Percentiles rank a stretch among this genome's conserved stretches.
These are phyloP conservation scores for Gymnothorax reevesii DNA, from an alignment of 2,797 vertebrate species.

Conservation along the genomic window DNA sequence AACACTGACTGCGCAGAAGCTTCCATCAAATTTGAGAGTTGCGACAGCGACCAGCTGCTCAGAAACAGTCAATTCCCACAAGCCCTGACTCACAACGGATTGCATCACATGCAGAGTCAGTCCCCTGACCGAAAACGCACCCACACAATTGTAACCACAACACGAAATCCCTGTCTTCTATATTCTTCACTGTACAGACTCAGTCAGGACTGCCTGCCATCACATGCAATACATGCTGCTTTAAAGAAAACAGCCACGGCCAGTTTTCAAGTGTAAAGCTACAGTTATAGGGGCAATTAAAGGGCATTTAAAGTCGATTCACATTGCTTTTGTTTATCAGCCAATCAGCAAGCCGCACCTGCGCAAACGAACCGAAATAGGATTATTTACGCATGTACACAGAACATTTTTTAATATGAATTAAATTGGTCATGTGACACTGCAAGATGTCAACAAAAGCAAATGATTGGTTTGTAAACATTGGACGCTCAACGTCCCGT, in stretches of 20 bases:
- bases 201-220: not conserved
- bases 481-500: too few species aligned
- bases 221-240: not conserved
- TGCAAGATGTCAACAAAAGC: too few species aligned
- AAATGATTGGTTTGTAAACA: too few species aligned
- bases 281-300: not conserved
- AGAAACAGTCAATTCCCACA: not conserved
- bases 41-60: not conserved
- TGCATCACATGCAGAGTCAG: not conserved
- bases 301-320: too few species aligned
- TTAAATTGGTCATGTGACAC: too few species aligned
- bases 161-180: not conserved
- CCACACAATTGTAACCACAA: not conserved
- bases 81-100: not conserved
- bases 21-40: not conserved
- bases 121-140: not conserved
- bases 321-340: too few species aligned
- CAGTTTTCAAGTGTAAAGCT: not conserved
- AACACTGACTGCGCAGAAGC: too few species aligned
- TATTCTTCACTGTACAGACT: not conserved
- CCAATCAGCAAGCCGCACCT: too few species aligned
- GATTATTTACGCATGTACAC: too few species aligned
- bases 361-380: too few species aligned
- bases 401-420: too few species aligned
- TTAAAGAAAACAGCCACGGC: not conserved